phyloP scores from a whole-genome alignment of 2,888 invertebrate genomes.

The Gerris lacustris region DNA sequence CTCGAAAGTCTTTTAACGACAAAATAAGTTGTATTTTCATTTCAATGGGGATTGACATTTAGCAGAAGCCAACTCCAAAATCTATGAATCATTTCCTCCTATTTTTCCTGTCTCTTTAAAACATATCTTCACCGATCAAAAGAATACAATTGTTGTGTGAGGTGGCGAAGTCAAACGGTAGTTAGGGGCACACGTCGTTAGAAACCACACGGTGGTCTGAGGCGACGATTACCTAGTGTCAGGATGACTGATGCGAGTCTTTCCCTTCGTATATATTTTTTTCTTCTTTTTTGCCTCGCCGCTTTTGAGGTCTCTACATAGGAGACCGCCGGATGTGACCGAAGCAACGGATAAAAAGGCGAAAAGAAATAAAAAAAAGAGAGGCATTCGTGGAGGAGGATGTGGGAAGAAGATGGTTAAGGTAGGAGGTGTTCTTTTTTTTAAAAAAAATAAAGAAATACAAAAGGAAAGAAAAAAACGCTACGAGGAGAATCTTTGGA shows the following conservation, averaged over 20 bases:
- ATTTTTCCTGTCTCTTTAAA: not conserved
- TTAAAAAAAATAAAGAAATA: no score
- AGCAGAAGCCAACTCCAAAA: not conserved
- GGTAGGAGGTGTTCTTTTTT: no score
- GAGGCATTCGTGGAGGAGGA: not conserved
- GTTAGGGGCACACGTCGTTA: slow-evolving; percentile 3
- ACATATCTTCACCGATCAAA: not conserved
- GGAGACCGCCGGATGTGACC: not conserved
- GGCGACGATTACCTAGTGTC: not conserved
- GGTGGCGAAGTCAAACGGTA: not conserved
- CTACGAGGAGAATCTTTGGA: not conserved
- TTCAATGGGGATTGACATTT: not conserved
- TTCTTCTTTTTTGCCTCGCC: no score
- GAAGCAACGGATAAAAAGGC: not conserved
- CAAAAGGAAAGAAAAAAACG: no score
- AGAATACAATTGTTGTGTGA: not conserved
- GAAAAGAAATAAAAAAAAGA: not conserved
- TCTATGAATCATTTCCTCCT: not conserved
- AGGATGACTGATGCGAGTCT: not conserved
- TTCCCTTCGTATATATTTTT: no score
- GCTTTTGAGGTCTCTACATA: not conserved
- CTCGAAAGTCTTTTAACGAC: no score
- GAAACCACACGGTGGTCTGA: not conserved
- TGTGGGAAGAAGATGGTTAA: not conserved
- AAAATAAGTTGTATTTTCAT: not conserved